These are phyloP conservation scores for Indri indri DNA, from an alignment of 2,113 vertebrate species.

Conservation along the genomic window DNA sequence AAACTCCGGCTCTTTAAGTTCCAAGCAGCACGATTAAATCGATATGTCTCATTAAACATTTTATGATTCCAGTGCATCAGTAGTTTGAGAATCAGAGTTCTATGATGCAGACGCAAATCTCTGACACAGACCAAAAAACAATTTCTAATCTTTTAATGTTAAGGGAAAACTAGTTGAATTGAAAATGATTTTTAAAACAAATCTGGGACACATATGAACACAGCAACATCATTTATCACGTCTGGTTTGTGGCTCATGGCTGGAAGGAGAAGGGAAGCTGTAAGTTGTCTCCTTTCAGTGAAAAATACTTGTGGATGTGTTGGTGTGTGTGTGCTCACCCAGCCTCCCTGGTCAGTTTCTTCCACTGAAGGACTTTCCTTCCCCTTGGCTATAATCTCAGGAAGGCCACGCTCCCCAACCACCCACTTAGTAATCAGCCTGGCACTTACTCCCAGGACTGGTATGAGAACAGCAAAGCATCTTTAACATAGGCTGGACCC, in stretches of 20 bases:
- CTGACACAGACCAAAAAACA: conserved; percentile 72
- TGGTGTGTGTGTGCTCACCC: neutral
- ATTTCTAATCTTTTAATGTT: conserved; percentile 69
- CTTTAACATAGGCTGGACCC: neutral
- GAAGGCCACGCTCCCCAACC: neutral
- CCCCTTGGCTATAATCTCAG: neutral
- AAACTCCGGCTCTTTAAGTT: conserved; percentile 40
- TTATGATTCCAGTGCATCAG: conserved; percentile 45
- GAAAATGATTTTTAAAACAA: conserved; percentile 67
- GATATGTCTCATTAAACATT: conserved; percentile 69
- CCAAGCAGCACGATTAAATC: conserved; percentile 71
- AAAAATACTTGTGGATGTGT: neutral
- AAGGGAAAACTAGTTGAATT: conserved; percentile 62
- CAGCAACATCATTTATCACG: neutral
- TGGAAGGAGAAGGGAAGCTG: neutral
- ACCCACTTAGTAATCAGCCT: neutral
- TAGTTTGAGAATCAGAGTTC: conserved; percentile 67
- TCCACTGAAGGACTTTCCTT: neutral
- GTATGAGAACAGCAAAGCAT: neutral
- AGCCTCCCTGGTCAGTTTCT: neutral
- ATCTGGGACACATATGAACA: neutral
- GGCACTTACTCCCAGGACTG: neutral
- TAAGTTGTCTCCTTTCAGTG: neutral
- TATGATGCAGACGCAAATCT: conserved; percentile 6
- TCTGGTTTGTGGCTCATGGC: neutral